Conservation (phyloP, 2,113 vertebrate genomes). For the Archilochus colubris region DNA sequence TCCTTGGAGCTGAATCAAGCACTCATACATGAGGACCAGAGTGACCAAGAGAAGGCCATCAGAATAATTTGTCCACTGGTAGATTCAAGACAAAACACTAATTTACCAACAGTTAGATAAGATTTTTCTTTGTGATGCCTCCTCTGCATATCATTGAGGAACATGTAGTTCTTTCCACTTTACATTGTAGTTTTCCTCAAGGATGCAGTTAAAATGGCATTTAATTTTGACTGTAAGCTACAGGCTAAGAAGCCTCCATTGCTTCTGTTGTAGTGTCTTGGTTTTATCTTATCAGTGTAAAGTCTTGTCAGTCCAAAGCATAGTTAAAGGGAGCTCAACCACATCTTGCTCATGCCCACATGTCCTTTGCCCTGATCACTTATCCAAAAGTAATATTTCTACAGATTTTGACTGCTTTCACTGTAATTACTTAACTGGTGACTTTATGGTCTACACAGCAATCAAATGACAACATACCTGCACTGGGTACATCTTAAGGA, state of each 20-base stretch:
- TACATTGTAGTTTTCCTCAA: conserved; percentile 34
- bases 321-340: neutral
- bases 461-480: neutral
- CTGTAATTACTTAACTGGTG: neutral
- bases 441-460: neutral
- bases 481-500: neutral
- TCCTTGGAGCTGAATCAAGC: conserved; percentile 10
- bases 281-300: conserved; percentile 29
- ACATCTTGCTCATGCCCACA: neutral
- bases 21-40: neutral
- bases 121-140: conserved; percentile 44
- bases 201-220: conserved; percentile 22
- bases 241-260: neutral
- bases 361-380: neutral
- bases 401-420: neutral
- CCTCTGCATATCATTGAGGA: neutral
- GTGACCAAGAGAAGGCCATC: conserved; percentile 48
- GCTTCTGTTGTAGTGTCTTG: conserved; percentile 6
- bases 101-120: conserved; percentile 71
- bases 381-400: neutral
- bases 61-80: conserved; percentile 37
- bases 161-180: neutral
- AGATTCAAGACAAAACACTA: conserved; percentile 38
- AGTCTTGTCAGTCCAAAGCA: neutral
- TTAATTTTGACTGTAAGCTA: conserved; percentile 18